A percentile compares a stretch with the other conserved stretches of the same genome.
Evolutionary conservation across 2,797 vertebrate species (phyloP).

Genomic region (Cirrhinus molitorella): DNA sequence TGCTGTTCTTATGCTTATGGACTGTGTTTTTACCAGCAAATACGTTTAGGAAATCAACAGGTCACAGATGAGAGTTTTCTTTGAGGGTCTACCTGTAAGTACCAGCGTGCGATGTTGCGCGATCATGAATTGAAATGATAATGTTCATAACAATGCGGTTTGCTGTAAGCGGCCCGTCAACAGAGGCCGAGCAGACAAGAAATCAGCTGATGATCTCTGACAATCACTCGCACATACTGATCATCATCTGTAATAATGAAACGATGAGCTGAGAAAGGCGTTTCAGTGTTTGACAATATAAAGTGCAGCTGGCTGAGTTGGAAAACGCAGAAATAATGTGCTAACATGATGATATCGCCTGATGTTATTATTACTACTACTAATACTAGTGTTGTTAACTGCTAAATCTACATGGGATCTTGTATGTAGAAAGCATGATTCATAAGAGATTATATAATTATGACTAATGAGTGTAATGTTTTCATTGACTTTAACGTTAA

Average conservation of each 20-base stretch:
- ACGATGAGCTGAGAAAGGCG: not conserved
- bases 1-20: constrained; percentile 55
- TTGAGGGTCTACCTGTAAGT: constrained; percentile 61
- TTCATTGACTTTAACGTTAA: not conserved
- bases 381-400: not conserved
- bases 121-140: not conserved
- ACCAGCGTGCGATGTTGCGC: constrained; percentile 9
- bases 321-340: not conserved
- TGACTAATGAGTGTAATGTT: not conserved
- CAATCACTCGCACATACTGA: not conserved
- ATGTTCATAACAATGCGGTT: constrained; percentile 15
- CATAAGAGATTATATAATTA: not conserved
- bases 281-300: not conserved
- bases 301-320: not conserved
- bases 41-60: constrained; percentile 39
- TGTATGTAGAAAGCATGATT: not conserved
- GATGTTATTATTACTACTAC: not conserved
- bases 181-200: constrained; percentile 30
- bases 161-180: constrained; percentile 24
- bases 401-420: not conserved
- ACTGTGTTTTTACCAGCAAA: constrained; percentile 39
- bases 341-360: not conserved
- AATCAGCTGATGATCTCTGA: constrained; percentile 37
- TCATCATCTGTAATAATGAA: not conserved
- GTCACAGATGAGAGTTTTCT: constrained; percentile 54